A percentile compares a stretch with the other conserved stretches of the same genome.
phyloP scores from a whole-genome alignment of 2,888 invertebrate species.

The Pterobdella sp. region DNA sequence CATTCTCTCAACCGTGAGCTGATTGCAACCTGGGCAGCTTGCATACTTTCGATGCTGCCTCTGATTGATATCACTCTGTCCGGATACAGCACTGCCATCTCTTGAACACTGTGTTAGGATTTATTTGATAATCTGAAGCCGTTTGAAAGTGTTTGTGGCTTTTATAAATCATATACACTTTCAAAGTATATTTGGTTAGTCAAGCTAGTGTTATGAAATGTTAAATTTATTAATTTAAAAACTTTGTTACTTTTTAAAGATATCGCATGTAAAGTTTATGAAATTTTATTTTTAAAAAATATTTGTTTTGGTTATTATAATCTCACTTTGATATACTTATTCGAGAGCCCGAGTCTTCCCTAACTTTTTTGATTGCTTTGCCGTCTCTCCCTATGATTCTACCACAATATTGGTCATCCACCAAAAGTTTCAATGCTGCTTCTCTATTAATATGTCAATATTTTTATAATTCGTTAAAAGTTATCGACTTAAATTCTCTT shows the following conservation, averaged over 20 bases:
- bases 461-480: not conserved
- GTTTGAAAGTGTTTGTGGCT: no score
- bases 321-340: constrained; percentile 78
- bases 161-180: no score
- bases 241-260: no score
- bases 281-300: no score
- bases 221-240: no score
- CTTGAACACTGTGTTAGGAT: constrained; percentile 38
- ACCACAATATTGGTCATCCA: constrained; percentile 93
- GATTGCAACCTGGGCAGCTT: constrained; percentile 83
- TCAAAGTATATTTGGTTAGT: no score
- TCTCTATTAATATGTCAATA: constrained; percentile 29
- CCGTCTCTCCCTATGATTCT: constrained; percentile 95
- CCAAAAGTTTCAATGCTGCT: constrained; percentile 81
- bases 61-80: constrained; percentile 94
- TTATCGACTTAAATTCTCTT: not conserved
- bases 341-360: constrained; percentile 94
- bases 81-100: constrained; percentile 52
- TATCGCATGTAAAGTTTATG: no score
- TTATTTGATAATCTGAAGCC: no score
- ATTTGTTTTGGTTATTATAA: no score
- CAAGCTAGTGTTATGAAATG: no score
- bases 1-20: constrained; percentile 90
- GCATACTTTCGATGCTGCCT: constrained; percentile 81
- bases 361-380: constrained; percentile 91